phyloP scores from a whole-genome alignment of 1,140 invertebrate genomes.

The Papilio dardanus region DNA sequence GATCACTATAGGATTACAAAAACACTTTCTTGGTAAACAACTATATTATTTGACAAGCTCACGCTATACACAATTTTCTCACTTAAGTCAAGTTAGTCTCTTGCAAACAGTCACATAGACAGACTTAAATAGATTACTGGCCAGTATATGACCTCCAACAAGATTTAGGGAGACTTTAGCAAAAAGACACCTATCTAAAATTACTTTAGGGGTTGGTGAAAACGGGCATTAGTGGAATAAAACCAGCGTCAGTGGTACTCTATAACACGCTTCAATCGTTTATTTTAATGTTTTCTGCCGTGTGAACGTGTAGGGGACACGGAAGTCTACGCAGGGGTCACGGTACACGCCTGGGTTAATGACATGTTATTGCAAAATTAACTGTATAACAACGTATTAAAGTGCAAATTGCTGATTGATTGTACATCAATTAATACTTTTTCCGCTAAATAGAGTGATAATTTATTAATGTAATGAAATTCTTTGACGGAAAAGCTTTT shows the following conservation, averaged over 20 bases:
- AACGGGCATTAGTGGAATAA: not conserved
- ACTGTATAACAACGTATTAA: constrained; percentile 21
- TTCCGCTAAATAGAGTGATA: constrained; percentile 2
- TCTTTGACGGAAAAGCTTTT: constrained; percentile 28
- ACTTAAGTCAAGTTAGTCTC: too few species aligned
- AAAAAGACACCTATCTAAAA: too few species aligned
- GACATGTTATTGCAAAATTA: constrained; percentile 27
- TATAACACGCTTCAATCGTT: constrained; percentile 10
- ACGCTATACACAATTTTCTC: too few species aligned
- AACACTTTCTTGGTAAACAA: too few species aligned
- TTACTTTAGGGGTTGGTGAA: too few species aligned
- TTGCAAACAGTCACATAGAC: too few species aligned
- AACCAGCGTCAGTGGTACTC: not conserved
- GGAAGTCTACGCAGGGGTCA: constrained; percentile 46
- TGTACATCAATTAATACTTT: not conserved
- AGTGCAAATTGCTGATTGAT: constrained; percentile 21
- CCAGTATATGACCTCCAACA: too few species aligned
- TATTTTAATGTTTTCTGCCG: constrained; percentile 27
- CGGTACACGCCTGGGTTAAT: constrained; percentile 18
- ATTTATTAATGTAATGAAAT: constrained; percentile 25
- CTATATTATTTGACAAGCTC: too few species aligned
- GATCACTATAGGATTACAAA: too few species aligned
- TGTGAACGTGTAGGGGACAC: constrained; percentile 49
- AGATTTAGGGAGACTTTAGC: too few species aligned
- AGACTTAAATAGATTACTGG: too few species aligned